Percentiles rank a stretch among this genome's conserved stretches.
phyloP scores from a whole-genome alignment of 1,140 invertebrate genomes.

The Prorops nasuta region DNA sequence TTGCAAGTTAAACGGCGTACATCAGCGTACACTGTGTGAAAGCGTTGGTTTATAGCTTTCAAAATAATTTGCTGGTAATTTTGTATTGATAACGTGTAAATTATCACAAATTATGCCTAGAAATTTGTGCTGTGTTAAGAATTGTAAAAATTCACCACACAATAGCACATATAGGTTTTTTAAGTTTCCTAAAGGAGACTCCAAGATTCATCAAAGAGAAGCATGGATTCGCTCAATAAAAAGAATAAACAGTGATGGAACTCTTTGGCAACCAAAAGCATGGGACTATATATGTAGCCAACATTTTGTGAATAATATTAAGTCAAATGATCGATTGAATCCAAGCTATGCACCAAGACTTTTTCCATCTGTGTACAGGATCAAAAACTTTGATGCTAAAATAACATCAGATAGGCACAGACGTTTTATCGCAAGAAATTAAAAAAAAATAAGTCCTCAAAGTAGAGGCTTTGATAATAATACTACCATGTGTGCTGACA shows the following conservation, averaged over 20 bases:
- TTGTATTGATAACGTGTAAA: no score
- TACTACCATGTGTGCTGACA: no score
- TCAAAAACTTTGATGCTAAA: neutral
- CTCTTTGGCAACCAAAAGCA: constrained; percentile 5
- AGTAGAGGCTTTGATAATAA: no score
- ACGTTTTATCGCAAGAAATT: neutral
- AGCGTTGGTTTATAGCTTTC: no score
- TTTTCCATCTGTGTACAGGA: constrained; percentile 11
- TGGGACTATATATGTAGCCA: constrained; percentile 10
- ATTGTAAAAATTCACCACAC: no score
- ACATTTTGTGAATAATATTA: constrained; percentile 12
- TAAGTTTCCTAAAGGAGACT: neutral
- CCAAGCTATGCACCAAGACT: constrained; percentile 13
- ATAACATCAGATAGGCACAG: neutral
- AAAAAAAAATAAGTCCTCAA: neutral
- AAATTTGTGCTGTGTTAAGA: no score
- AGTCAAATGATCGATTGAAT: constrained; percentile 6
- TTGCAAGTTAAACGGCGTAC: no score
- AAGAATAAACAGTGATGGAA: neutral
- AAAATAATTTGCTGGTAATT: no score
- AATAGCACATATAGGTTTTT: no score
- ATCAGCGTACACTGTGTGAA: no score
- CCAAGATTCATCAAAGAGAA: neutral
- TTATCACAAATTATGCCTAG: no score
- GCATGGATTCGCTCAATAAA: neutral